These are phyloP conservation scores for Zosterops japonicus DNA, from an alignment of 2,113 vertebrate genomes.

Conservation along the genomic window DNA sequence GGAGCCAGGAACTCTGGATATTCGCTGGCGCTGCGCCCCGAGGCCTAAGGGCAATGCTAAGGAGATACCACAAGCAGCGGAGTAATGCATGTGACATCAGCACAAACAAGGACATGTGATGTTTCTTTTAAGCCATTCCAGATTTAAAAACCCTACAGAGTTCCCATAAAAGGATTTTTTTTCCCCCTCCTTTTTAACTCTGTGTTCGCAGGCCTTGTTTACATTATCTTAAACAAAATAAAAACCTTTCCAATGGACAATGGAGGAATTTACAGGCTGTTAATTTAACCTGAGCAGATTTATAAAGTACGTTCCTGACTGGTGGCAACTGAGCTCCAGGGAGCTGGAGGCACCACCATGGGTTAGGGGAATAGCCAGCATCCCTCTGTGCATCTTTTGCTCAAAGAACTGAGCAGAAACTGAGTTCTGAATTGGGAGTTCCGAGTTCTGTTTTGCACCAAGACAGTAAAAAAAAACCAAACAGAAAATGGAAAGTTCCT, in stretches of 20 bases:
- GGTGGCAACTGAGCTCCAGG: not conserved
- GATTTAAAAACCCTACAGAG: constrained; percentile 57
- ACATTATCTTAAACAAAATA: constrained; percentile 40
- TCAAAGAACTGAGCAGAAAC: not conserved
- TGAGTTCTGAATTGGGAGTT: not conserved
- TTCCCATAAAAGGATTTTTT: constrained; percentile 76
- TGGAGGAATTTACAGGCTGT: constrained; percentile 36
- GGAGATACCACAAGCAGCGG: constrained; percentile 64
- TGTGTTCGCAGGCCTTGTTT: constrained; percentile 62
- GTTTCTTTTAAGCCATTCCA: constrained; percentile 61
- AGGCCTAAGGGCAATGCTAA: constrained; percentile 59
- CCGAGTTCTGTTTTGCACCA: not conserved
- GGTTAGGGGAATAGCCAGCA: not conserved
- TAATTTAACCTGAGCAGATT: constrained; percentile 8
- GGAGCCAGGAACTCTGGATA: constrained; percentile 59
- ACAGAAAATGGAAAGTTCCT: not conserved
- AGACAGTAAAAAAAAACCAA: not conserved
- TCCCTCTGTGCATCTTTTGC: not conserved
- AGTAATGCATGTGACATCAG: constrained; percentile 66
- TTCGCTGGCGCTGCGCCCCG: constrained; percentile 45
- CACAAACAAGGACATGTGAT: constrained; percentile 69
- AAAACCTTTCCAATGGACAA: constrained; percentile 40
- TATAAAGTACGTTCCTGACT: not conserved
- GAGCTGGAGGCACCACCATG: not conserved
- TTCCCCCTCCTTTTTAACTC: not conserved